These are phyloP conservation scores for Minunthozetes semirufus DNA, from an alignment of 2,888 invertebrate genomes.

Conservation along the genomic window DNA sequence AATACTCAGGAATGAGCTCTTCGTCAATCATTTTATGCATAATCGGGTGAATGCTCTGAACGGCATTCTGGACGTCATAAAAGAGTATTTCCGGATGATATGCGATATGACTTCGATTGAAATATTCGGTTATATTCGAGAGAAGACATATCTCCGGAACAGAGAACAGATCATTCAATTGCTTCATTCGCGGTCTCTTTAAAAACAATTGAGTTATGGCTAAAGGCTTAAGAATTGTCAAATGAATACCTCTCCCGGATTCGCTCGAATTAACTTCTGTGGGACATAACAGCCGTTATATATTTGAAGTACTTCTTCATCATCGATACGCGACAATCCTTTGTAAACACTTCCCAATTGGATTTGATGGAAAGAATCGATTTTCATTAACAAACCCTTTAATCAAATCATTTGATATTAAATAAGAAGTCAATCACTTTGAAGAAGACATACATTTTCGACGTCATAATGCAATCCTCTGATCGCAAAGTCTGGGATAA, in stretches of 20 bases:
- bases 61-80: slow-evolving; percentile 77
- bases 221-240: not conserved
- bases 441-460: slow-evolving; percentile 58
- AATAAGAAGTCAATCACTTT: not conserved
- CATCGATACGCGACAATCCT: slow-evolving; percentile 70
- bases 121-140: slow-evolving; percentile 88
- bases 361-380: slow-evolving; percentile 93
- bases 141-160: slow-evolving; percentile 91
- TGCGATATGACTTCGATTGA: slow-evolving; percentile 76
- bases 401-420: slow-evolving; percentile 36
- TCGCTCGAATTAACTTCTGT: slow-evolving; percentile 48
- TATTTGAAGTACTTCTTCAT: slow-evolving; percentile 72
- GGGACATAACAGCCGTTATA: slow-evolving; percentile 58
- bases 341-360: slow-evolving; percentile 86
- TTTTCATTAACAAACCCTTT: slow-evolving; percentile 74
- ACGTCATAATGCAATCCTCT: slow-evolving; percentile 97
- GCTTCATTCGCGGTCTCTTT: slow-evolving; percentile 64
- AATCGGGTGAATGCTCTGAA: slow-evolving; percentile 75
- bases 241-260: slow-evolving; percentile 46
- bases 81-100: slow-evolving; percentile 94
- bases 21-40: slow-evolving; percentile 83
- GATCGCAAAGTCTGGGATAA: slow-evolving; percentile 87
- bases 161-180: slow-evolving; percentile 91
- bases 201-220: not conserved
- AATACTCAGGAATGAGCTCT: slow-evolving; percentile 59